Evolutionary conservation across 2,888 invertebrate genomes (phyloP).

Genomic region (Ectobius pallidus): DNA sequence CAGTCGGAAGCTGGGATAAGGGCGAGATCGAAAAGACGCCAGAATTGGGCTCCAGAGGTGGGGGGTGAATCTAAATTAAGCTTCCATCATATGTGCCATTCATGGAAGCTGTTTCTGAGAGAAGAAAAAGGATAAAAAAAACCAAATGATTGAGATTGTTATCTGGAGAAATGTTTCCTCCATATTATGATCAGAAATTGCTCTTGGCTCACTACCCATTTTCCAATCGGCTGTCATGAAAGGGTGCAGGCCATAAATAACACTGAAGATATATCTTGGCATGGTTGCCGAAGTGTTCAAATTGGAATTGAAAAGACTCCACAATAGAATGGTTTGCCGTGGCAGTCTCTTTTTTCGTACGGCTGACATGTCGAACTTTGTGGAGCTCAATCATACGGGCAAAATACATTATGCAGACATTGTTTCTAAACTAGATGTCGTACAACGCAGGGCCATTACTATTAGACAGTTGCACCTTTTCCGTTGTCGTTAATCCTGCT

Average conservation of each 20-base stretch:
- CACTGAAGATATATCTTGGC: too few species aligned
- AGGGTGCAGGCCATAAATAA: background rate
- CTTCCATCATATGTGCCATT: conserved; percentile 28
- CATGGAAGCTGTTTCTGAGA: conserved; percentile 10
- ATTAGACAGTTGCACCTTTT: too few species aligned
- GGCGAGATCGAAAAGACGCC: conserved; percentile 20
- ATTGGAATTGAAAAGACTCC: too few species aligned
- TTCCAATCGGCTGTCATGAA: conserved; percentile 5
- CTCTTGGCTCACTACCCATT: background rate
- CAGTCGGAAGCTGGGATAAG: conserved; percentile 25
- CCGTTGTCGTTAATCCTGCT: too few species aligned
- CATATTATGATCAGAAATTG: conserved; percentile 8
- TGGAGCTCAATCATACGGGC: too few species aligned
- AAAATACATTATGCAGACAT: too few species aligned
- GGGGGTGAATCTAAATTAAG: conserved; percentile 24
- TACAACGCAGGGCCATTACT: too few species aligned
- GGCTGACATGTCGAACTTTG: too few species aligned
- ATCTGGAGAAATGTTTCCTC: conserved; percentile 23
- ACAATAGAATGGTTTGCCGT: too few species aligned
- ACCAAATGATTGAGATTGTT: conserved; percentile 21
- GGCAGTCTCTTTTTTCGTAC: too few species aligned
- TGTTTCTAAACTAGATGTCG: too few species aligned
- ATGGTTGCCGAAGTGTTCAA: too few species aligned
- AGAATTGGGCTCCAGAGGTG: background rate
- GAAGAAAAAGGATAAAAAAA: background rate